Conservation (phyloP, 2,113 vertebrate genomes). For the Sinocyclocheilus maitianheensis region DNA sequence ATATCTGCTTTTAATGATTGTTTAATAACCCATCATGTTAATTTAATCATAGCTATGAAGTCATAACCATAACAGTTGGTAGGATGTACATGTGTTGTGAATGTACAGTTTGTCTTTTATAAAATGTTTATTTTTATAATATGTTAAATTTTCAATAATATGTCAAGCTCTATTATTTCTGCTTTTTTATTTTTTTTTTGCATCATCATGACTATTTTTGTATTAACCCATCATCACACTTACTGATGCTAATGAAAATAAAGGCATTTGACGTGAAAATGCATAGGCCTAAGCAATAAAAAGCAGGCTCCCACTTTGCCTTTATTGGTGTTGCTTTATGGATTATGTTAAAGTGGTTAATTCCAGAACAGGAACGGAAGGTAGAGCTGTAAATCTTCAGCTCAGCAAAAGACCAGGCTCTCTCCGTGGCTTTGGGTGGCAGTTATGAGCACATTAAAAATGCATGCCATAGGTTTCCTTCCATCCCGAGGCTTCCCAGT, state of each 20-base stretch:
- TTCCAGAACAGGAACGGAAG: conserved; percentile 1
- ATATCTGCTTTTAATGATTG: no score
- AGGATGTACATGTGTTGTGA: no score
- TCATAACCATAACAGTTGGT: no score
- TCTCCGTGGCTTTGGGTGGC: conserved; percentile 34
- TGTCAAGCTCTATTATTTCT: no score
- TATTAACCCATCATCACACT: not conserved
- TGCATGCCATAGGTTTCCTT: conserved; percentile 52
- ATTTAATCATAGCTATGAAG: no score
- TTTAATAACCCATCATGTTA: no score
- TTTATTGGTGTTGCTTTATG: conserved; percentile 26
- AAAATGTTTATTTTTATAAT: no score
- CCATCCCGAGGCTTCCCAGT: conserved; percentile 27
- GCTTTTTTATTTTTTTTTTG: no score
- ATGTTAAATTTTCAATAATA: no score
- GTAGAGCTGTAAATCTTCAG: conserved; percentile 34
- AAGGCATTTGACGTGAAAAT: not conserved
- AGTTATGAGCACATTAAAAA: conserved; percentile 49
- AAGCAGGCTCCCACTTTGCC: not conserved
- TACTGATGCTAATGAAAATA: not conserved
- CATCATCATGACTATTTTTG: no score
- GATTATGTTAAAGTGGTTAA: conserved; percentile 26
- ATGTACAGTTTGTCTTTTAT: no score
- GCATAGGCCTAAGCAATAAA: no score
- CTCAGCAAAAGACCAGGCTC: conserved; percentile 5